These are phyloP conservation scores for Ceryle rudis DNA, from an alignment of 2,797 vertebrate genomes.

Conservation along the genomic window DNA sequence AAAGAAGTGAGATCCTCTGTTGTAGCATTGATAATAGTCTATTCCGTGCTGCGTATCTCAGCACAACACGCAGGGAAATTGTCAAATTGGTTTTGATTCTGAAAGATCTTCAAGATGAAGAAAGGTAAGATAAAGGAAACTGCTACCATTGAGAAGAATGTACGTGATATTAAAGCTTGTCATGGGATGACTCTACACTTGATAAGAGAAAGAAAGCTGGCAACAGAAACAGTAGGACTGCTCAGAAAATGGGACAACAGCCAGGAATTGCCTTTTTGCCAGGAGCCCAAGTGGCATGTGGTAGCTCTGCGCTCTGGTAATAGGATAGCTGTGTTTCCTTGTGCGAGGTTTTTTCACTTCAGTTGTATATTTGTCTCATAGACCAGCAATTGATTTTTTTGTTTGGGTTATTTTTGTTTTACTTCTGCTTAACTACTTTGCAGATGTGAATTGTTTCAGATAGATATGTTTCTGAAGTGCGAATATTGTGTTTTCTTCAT, in stretches of 20 bases:
- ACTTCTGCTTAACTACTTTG: neutral
- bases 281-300: neutral
- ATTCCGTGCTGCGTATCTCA: neutral
- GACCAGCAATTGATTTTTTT: accelerated
- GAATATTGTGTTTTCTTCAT: neutral
- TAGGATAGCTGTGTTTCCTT: accelerated
- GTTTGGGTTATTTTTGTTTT: neutral
- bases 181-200: neutral
- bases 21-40: neutral
- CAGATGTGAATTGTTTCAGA: neutral
- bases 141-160: neutral
- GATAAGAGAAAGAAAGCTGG: neutral
- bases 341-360: neutral
- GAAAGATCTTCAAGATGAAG: neutral
- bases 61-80: neutral
- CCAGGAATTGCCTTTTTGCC: neutral
- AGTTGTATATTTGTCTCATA: neutral
- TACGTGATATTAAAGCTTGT: neutral
- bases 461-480: neutral
- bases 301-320: neutral
- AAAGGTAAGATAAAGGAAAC: neutral
- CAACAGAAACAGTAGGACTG: neutral
- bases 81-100: conserved; percentile 21
- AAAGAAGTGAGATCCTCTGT: conserved; percentile 37
- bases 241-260: neutral